Evolutionary conservation across 2,888 invertebrate species (phyloP).

Genomic region (Cryptus armator): DNA sequence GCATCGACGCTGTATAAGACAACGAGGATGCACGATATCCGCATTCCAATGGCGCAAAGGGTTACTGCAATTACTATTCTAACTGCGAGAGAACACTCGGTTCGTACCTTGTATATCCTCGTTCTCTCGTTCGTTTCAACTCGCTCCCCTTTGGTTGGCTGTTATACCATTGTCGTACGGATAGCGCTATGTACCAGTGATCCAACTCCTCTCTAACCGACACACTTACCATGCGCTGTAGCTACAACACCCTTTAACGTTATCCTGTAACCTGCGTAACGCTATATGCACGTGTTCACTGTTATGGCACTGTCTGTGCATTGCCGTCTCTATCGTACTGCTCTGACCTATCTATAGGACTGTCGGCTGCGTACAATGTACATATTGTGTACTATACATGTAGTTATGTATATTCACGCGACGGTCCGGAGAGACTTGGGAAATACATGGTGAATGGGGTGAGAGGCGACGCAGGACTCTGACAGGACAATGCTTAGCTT

Average conservation of each 20-base stretch:
- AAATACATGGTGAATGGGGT: slow-evolving; percentile 58
- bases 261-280: slow-evolving; percentile 14
- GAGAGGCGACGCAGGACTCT: slow-evolving; percentile 47
- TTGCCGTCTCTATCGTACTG: slow-evolving; percentile 46
- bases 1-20: slow-evolving; percentile 43
- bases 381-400: slow-evolving; percentile 52
- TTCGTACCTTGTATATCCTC: not conserved
- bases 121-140: slow-evolving; percentile 2
- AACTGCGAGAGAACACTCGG: slow-evolving; percentile 52
- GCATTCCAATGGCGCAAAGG: slow-evolving; percentile 62
- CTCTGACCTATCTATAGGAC: slow-evolving; percentile 52
- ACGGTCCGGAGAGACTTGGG: slow-evolving; percentile 22
- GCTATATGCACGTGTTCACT: not conserved
- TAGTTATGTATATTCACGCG: slow-evolving; percentile 21
- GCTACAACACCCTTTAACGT: slow-evolving; percentile 15
- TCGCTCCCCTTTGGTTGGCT: not conserved
- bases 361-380: slow-evolving; percentile 59
- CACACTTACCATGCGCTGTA: slow-evolving; percentile 15
- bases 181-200: slow-evolving; percentile 37
- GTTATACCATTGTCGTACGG: not conserved
- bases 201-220: slow-evolving; percentile 22
- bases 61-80: slow-evolving; percentile 70
- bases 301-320: slow-evolving; percentile 45
- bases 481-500: slow-evolving; percentile 52
- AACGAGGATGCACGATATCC: slow-evolving; percentile 53